Conservation (phyloP, 2,113 vertebrate species). For the Chroicocephalus ridibundus region DNA sequence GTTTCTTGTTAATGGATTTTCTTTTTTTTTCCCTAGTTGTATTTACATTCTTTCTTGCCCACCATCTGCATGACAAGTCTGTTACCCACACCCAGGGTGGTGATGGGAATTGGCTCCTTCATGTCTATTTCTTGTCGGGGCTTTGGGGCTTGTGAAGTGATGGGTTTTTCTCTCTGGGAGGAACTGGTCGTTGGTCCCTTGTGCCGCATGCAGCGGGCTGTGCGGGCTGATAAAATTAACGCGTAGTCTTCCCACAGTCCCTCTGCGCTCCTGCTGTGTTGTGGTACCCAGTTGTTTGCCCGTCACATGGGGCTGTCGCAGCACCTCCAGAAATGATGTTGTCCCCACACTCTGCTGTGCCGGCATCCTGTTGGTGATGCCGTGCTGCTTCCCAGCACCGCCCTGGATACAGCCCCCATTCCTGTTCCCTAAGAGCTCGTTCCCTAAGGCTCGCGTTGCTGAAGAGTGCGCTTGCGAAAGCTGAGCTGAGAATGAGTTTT, state of each 20-base stretch:
- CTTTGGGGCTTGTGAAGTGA: neutral
- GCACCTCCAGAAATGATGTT: too few relatives aligned
- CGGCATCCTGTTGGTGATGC: neutral
- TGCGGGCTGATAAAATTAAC: neutral
- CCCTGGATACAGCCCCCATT: rapidly evolving
- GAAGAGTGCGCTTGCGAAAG: neutral
- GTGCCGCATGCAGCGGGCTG: neutral
- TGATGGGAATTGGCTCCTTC: neutral
- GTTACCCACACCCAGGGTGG: neutral
- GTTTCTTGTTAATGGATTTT: neutral
- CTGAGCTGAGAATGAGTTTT: neutral
- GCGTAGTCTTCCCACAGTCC: neutral
- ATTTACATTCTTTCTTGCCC: neutral
- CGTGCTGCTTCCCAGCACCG: neutral
- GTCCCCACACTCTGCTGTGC: neutral
- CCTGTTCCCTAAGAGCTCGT: neutral
- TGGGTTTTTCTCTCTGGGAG: neutral
- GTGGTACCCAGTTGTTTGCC: too few relatives aligned
- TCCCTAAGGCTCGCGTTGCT: neutral
- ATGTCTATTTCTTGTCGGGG: neutral
- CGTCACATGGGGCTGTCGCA: rapidly evolving
- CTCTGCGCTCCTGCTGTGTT: too few relatives aligned
- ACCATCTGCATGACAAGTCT: neutral
- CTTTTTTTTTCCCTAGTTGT: neutral
- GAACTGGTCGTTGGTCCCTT: neutral